Conservation (phyloP, 2,888 invertebrate species). For the Leucozona laternaria region DNA sequence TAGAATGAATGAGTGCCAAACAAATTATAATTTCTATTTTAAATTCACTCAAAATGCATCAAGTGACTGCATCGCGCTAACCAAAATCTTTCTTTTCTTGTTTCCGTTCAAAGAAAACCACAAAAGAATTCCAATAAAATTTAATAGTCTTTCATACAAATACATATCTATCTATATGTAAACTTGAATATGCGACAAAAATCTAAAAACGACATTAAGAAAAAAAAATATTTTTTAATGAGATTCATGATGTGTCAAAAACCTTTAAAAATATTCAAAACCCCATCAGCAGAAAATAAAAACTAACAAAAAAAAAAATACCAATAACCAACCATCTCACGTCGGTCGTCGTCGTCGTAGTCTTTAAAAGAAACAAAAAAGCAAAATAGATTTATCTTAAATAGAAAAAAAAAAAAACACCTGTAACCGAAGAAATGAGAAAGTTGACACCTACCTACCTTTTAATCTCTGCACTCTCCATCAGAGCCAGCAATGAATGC, state of each 20-base stretch:
- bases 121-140: slow-evolving; percentile 38
- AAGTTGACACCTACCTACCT: slow-evolving; percentile 73
- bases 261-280: slow-evolving; percentile 41
- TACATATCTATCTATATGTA: not conserved
- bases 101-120: slow-evolving; percentile 36
- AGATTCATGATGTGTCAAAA: slow-evolving; percentile 62
- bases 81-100: not conserved
- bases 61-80: not conserved
- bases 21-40: not conserved
- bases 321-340: slow-evolving; percentile 15
- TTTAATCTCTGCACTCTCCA: slow-evolving; percentile 61
- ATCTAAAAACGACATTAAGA: slow-evolving; percentile 36
- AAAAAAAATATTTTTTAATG: slow-evolving; percentile 30
- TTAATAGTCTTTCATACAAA: slow-evolving; percentile 25
- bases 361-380: slow-evolving; percentile 4
- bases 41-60: not conserved
- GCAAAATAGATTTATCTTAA: slow-evolving; percentile 53
- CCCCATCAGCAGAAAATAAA: not conserved
- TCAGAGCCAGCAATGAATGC: slow-evolving; percentile 48
- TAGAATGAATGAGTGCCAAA: not conserved
- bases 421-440: slow-evolving; percentile 59
- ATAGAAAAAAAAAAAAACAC: slow-evolving; percentile 33
- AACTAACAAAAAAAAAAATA: not conserved
- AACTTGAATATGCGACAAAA: not conserved
- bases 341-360: slow-evolving; percentile 2